A percentile compares a stretch with the other conserved stretches of the same genome.
Evolutionary conservation across 2,113 vertebrate genomes (phyloP).

Genomic region (Gnathonemus echidnorhynchus): DNA sequence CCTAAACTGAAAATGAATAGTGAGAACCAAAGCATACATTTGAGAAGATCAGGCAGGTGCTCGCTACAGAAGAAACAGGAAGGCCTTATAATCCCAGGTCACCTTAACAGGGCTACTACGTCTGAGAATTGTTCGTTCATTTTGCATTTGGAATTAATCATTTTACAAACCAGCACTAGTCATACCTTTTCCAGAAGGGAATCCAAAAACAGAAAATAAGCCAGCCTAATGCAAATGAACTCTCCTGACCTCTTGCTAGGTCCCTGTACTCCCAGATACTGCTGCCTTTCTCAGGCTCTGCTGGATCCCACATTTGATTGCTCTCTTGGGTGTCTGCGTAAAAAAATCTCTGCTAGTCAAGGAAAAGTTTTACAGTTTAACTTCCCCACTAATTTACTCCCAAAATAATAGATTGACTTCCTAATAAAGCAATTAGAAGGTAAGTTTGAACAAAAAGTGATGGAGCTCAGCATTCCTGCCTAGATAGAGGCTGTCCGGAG

Average conservation of each 20-base stretch:
- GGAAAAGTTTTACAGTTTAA: not conserved
- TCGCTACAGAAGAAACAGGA: not conserved
- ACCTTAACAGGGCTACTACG: not conserved
- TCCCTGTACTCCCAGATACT: not conserved
- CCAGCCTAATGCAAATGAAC: not conserved
- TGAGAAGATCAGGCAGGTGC: conserved; percentile 5
- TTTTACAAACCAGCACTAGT: not conserved
- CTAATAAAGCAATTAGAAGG: not conserved
- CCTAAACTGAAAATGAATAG: not conserved
- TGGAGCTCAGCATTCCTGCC: not conserved
- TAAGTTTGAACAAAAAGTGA: not conserved
- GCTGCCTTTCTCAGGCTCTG: not conserved
- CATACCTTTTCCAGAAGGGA: not conserved
- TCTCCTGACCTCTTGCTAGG: not conserved
- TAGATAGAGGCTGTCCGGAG: not conserved
- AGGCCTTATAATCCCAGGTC: not conserved
- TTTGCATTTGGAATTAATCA: not conserved
- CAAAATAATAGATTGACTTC: not conserved
- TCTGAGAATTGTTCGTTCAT: not conserved
- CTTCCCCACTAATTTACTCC: not conserved
- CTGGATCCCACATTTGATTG: not conserved
- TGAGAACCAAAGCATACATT: not conserved
- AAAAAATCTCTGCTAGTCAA: not conserved
- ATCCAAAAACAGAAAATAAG: conserved; percentile 1
- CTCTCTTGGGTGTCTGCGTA: not conserved